Conservation (phyloP, 2,797 vertebrate genomes). For the Sarcoramphus papa region DNA sequence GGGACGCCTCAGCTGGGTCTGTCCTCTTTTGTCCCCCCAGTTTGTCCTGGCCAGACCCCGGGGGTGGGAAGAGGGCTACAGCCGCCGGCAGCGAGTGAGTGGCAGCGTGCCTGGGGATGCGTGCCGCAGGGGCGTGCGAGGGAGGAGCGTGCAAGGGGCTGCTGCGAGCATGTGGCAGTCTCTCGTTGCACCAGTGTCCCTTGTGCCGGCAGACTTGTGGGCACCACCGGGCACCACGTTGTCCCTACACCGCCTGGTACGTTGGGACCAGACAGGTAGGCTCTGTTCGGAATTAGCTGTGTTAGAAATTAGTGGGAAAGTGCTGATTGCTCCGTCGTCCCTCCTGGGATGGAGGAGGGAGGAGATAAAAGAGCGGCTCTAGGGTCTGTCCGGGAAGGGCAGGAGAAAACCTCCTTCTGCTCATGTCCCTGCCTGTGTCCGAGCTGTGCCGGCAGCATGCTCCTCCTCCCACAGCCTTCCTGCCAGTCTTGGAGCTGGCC, state of each 20-base stretch:
- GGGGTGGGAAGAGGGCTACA: background rate
- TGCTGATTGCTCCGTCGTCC: background rate
- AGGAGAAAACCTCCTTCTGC: background rate
- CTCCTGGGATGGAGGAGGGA: background rate
- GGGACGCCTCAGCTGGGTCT: background rate
- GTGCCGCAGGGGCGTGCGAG: background rate
- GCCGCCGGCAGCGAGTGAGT: background rate
- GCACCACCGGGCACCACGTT: fast-evolving
- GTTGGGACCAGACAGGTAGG: background rate
- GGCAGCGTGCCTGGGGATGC: background rate
- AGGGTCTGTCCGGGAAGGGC: background rate
- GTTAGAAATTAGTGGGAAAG: background rate
- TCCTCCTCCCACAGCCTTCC: background rate
- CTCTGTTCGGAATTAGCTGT: background rate
- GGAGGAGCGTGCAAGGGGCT: background rate
- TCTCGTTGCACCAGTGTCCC: background rate
- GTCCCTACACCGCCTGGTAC: fast-evolving
- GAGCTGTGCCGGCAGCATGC: background rate
- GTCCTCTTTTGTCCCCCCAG: background rate
- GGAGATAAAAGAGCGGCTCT: background rate
- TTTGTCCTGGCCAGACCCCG: background rate
- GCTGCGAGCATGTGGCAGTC: background rate
- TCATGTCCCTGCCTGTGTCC: background rate
- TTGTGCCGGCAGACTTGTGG: background rate
- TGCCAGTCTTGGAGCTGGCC: background rate